These are phyloP conservation scores for Vanessa atalanta DNA, from an alignment of 1,140 invertebrate species.

Conservation along the genomic window DNA sequence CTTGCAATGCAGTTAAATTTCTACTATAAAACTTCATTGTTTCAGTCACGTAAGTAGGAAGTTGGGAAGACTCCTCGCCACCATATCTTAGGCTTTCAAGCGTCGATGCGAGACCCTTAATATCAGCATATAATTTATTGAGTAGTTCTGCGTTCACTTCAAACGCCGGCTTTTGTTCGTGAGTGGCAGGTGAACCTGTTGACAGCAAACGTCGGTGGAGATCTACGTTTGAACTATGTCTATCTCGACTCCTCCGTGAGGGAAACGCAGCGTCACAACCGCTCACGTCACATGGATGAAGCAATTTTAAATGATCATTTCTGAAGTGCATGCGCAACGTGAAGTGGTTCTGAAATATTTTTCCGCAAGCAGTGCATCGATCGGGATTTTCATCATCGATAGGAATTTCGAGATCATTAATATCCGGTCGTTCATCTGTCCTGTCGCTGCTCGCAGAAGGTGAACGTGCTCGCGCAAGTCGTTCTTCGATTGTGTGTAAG, in stretches of 20 bases:
- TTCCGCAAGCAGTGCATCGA: constrained; percentile 93
- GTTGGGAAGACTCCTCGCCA: constrained; percentile 67
- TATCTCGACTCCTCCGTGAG: constrained; percentile 93
- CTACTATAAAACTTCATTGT: constrained; percentile 79
- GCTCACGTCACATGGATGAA: constrained; percentile 95
- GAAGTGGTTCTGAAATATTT: constrained; percentile 96
- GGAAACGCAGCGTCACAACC: constrained; percentile 96
- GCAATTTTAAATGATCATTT: constrained; percentile 94
- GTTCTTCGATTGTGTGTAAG: constrained; percentile 66
- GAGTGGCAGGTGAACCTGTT: constrained; percentile 83
- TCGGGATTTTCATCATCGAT: constrained; percentile 89
- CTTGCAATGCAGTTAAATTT: constrained; percentile 67
- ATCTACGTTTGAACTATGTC: constrained; percentile 95
- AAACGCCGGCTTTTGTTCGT: constrained; percentile 82
- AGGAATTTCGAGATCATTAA: constrained; percentile 89
- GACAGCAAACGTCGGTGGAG: constrained; percentile 92
- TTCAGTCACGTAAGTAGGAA: constrained; percentile 75
- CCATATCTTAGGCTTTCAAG: constrained; percentile 75
- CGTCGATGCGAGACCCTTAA: constrained; percentile 78
- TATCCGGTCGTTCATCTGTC: constrained; percentile 81
- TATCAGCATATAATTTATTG: constrained; percentile 90
- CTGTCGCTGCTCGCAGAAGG: constrained; percentile 81
- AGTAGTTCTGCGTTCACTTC: constrained; percentile 90
- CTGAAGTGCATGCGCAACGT: constrained; percentile 95
- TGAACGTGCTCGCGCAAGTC: constrained; percentile 76